Conservation (phyloP, 2,797 vertebrate species). For the Characodon lateralis region DNA sequence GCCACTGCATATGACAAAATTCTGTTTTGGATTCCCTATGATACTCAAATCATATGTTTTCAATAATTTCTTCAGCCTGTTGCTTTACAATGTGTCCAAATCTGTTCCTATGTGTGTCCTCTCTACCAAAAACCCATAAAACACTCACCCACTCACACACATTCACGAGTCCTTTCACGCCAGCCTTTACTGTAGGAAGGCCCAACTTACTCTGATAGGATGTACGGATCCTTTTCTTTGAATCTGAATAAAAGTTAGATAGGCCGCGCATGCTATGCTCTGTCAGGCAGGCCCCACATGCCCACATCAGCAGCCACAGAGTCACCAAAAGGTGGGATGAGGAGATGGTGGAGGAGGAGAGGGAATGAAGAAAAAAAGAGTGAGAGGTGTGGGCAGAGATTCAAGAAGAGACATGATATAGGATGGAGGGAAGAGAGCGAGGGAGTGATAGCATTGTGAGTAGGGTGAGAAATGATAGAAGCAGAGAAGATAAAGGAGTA, state of each 20-base stretch:
- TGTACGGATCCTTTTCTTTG: slow-evolving; percentile 99
- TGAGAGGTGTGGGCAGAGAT: slow-evolving; percentile 17
- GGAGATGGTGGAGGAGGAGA: slow-evolving; percentile 30
- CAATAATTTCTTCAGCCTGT: slow-evolving; percentile 58
- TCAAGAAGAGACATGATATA: slow-evolving; percentile 9
- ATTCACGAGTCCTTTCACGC: slow-evolving; percentile 39
- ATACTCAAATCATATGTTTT: slow-evolving; percentile 34
- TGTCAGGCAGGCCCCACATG: slow-evolving; percentile 91
- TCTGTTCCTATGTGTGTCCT: slow-evolving; percentile 15
- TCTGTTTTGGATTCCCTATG: background rate
- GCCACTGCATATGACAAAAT: slow-evolving; percentile 12
- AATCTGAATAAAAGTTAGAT: slow-evolving; percentile 99
- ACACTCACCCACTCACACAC: slow-evolving; percentile 33
- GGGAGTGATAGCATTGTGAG: background rate
- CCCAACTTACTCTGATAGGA: slow-evolving; percentile 98
- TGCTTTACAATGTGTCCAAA: slow-evolving; percentile 33
- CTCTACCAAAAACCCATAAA: slow-evolving; percentile 13
- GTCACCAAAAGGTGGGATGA: slow-evolving; percentile 83
- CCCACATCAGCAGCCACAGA: slow-evolving; percentile 89
- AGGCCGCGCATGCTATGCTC: slow-evolving; percentile 99
- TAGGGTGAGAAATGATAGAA: slow-evolving; percentile 23
- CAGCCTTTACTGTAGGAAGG: slow-evolving; percentile 54
- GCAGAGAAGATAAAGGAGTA: slow-evolving; percentile 72
- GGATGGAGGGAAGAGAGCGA: slow-evolving; percentile 9
- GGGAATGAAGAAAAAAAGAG: slow-evolving; percentile 5